Percentiles rank a stretch among this genome's conserved stretches.
phyloP scores from a whole-genome alignment of 2,888 invertebrate genomes.

The Hylaea fasciaria region DNA sequence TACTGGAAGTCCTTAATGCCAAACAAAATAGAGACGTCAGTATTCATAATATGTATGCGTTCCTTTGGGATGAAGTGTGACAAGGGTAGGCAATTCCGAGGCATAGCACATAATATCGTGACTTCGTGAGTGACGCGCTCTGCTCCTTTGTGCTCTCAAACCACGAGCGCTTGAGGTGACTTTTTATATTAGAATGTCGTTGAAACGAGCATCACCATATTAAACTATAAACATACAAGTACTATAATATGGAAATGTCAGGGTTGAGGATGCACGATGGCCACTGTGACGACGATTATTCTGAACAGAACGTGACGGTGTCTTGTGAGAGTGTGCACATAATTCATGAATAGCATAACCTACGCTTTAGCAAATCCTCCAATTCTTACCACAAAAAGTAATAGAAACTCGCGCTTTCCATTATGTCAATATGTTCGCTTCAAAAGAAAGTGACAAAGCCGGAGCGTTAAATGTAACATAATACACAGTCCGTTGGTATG shows the following conservation, averaged over 20 bases:
- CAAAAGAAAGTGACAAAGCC: slow-evolving; percentile 2
- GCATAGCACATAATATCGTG: slow-evolving; percentile 25
- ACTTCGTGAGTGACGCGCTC: slow-evolving; percentile 34
- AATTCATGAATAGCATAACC: no score
- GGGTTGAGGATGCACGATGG: no score
- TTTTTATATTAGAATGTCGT: slow-evolving; percentile 8
- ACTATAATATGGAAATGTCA: no score
- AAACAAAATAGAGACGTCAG: not conserved
- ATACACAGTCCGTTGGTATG: not conserved
- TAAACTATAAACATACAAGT: no score
- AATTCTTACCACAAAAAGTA: no score
- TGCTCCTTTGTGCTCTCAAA: slow-evolving; percentile 18
- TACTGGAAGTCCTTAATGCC: no score
- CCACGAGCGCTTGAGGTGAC: not conserved
- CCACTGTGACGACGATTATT: no score
- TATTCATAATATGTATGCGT: not conserved
- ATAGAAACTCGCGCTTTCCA: not conserved
- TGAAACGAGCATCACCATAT: not conserved
- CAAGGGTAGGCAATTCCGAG: slow-evolving; percentile 37
- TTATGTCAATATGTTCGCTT: not conserved
- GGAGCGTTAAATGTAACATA: not conserved
- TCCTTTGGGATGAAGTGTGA: slow-evolving; percentile 20
- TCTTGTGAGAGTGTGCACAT: no score
- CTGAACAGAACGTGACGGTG: no score
- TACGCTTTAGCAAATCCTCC: no score